A percentile compares a stretch with the other conserved stretches of the same genome.
These are phyloP conservation scores for Lamellibrachia luymesi DNA, from an alignment of 1,140 invertebrate genomes.

Conservation along the genomic window DNA sequence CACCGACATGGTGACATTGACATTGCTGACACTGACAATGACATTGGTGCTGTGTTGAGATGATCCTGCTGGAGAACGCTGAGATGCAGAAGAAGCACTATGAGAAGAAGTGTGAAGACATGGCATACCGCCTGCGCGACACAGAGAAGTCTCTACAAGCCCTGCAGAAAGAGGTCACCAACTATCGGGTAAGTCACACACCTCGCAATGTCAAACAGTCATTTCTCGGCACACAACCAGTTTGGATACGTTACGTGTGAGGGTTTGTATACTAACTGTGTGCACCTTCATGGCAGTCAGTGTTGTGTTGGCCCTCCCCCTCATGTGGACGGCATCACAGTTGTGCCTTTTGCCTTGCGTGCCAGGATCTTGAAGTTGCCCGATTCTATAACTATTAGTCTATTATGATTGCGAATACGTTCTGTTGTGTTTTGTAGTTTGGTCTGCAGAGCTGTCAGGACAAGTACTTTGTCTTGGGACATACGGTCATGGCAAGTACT, in stretches of 20 bases:
- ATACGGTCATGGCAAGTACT: neutral
- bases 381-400: no score
- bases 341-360: no score
- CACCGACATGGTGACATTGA: no score
- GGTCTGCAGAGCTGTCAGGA: neutral
- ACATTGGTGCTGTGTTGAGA: conserved; percentile 56
- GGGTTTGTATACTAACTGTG: no score
- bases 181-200: conserved; percentile 62
- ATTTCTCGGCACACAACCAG: neutral
- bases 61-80: conserved; percentile 77
- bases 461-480: neutral
- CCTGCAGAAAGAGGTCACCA: conserved; percentile 69
- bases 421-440: neutral
- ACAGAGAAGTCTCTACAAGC: conserved; percentile 68
- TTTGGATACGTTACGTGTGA: neutral
- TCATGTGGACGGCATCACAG: no score
- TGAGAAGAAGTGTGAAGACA: conserved; percentile 72
- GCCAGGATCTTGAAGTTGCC: no score
- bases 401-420: neutral
- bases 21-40: neutral
- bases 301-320: no score
- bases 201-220: neutral
- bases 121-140: conserved; percentile 68
- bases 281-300: no score
- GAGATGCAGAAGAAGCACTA: conserved; percentile 70